Conservation (phyloP, 2,888 invertebrate species). For the Helobdella robusta region DNA sequence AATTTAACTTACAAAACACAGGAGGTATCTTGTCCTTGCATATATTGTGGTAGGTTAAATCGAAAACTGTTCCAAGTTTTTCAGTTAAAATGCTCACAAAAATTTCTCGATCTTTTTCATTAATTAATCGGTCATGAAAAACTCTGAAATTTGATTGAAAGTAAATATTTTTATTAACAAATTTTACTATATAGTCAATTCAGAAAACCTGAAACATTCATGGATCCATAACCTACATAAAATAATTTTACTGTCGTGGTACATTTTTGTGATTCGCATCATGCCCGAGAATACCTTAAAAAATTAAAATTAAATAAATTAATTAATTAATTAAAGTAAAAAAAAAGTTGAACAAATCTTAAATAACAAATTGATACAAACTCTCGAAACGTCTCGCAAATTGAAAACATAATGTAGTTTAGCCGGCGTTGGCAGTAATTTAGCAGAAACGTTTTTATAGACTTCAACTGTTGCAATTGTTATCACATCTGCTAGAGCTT, state of each 20-base stretch:
- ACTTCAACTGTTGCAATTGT: slow-evolving; percentile 51
- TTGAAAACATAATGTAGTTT: slow-evolving; percentile 51
- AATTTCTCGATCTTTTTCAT: slow-evolving; percentile 68
- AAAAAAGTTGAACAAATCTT: background rate
- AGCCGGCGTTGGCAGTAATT: slow-evolving; percentile 50
- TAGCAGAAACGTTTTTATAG: slow-evolving; percentile 44
- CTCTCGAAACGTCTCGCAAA: slow-evolving; percentile 61
- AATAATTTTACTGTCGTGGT: slow-evolving; percentile 62
- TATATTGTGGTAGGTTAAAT: slow-evolving; percentile 67
- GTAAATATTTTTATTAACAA: background rate
- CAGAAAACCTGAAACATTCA: slow-evolving; percentile 59
- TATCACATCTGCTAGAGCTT: slow-evolving; percentile 51
- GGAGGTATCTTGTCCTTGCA: slow-evolving; percentile 62
- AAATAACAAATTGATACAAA: background rate
- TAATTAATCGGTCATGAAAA: slow-evolving; percentile 71
- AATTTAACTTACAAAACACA: slow-evolving; percentile 53
- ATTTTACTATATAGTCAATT: background rate
- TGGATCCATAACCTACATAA: slow-evolving; percentile 75
- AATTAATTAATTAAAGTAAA: background rate
- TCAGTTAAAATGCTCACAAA: slow-evolving; percentile 64
- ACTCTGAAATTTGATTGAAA: slow-evolving; percentile 54
- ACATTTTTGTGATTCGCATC: slow-evolving; percentile 65
- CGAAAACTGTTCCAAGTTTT: slow-evolving; percentile 68
- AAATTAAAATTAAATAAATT: background rate
- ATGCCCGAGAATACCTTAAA: slow-evolving; percentile 63